phyloP scores from a whole-genome alignment of 2,888 invertebrate species.

The Bruchidius siliquastri region DNA sequence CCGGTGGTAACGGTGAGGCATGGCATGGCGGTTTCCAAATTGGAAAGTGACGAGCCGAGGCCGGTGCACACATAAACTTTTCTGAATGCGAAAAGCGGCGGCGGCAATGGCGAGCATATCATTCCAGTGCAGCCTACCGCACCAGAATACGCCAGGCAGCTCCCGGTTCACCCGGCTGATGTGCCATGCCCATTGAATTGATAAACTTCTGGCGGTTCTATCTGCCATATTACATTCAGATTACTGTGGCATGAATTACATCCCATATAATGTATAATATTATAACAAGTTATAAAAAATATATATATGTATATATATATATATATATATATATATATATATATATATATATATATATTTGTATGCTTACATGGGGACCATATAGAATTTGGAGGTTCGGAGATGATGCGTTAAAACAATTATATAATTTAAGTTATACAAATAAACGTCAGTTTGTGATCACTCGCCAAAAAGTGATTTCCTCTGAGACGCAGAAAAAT shows the following conservation, averaged over 20 bases:
- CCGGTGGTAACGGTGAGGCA: background rate
- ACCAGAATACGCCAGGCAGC: background rate
- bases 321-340: too few relatives aligned
- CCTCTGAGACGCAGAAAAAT: too few relatives aligned
- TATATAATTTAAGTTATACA: too few relatives aligned
- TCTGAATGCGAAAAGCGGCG: background rate
- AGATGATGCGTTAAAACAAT: too few relatives aligned
- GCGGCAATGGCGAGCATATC: background rate
- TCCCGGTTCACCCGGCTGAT: background rate
- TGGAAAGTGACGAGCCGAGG: background rate
- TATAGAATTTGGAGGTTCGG: too few relatives aligned
- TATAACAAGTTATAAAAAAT: too few relatives aligned
- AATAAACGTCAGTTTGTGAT: too few relatives aligned
- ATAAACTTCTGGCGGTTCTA: background rate
- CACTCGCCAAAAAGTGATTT: too few relatives aligned
- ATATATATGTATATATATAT: too few relatives aligned
- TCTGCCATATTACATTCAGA: background rate
- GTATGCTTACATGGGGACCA: too few relatives aligned
- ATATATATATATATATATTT: too few relatives aligned
- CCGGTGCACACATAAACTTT: background rate
- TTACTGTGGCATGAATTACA: background rate
- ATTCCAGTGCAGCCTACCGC: background rate
- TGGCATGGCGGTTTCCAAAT: background rate
- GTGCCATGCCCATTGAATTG: background rate
- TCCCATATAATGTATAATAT: too few relatives aligned